Base-by-base conservation (phyloP, 1,140 invertebrate genomes). In the Lepidurus couesii region DNA sequence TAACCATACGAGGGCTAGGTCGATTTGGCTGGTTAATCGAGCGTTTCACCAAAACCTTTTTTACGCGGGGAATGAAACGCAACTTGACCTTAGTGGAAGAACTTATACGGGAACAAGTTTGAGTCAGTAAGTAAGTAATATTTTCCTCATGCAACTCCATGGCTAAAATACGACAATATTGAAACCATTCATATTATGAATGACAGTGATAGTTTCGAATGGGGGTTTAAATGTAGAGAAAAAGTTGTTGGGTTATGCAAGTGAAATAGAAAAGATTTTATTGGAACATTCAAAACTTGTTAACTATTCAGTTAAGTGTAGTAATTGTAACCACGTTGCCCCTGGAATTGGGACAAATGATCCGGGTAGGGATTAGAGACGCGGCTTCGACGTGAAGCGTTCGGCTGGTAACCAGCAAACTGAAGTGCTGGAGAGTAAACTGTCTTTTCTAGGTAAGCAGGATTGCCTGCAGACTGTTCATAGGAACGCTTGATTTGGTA, bases 1-100 rank as follows among this genome's bases (percentile, higher is more conserved):
- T 80, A 7, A 76, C 74, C 44, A 73, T 80, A 44, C 44, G 44
- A 24, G 76, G 79, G 34, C 73, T 80, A 73, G 76, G 79, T 42
- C 42, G 79, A 44, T 43, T 77, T 26, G 65, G 79, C 65, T 80
- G 73, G 75, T 73, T 80, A 8, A 34, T 80, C 26, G 79, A 80
- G 77, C 47, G 77, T 11, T 80, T 80, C 44, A 73, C 79, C 21
- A 80, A 47, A 73, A 77, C 74, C 3, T 80, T 80, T 34, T 76
- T 80, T 7, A 43, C 75, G 7, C 26, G 80, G 9, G 76, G 80
- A 42, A 74, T 75, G 45, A 79, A 80, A 65, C 47, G 83, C 78
- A 80, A 84, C 74, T 78, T 85, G 10, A 80, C 84, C 45, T 84
- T 84, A 42, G 80, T 80, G 47, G 81, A 83, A 65, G 81, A 43